Percentiles rank a stretch among this genome's conserved stretches.
phyloP scores from a whole-genome alignment of 2,797 vertebrate genomes.

The Pseudomugil tenellus region DNA sequence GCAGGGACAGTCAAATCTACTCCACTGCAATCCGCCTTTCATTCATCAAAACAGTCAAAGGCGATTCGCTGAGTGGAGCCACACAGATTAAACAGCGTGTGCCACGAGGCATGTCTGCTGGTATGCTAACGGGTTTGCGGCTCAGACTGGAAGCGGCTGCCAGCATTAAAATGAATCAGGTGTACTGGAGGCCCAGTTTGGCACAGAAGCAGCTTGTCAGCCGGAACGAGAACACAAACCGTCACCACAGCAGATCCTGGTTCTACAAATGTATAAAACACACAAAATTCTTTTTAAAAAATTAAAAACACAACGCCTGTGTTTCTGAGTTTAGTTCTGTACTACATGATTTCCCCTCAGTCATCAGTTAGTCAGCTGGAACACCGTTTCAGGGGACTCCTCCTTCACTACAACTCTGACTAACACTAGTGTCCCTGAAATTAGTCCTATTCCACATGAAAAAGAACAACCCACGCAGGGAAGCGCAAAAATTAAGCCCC shows the following conservation, averaged over 20 bases:
- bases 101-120: constrained; percentile 76
- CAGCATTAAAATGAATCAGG: constrained; percentile 76
- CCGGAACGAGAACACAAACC: constrained; percentile 50
- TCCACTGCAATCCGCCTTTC: constrained; percentile 85
- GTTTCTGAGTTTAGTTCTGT: constrained; percentile 22
- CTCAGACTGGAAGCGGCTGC: constrained; percentile 42
- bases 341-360: background rate
- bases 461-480: constrained; percentile 48
- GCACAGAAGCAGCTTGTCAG: constrained; percentile 55
- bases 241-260: constrained; percentile 53
- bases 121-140: constrained; percentile 64
- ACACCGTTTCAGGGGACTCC: background rate
- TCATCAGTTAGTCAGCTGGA: constrained; percentile 3
- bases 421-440: constrained; percentile 33
- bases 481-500: constrained; percentile 42
- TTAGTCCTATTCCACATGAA: constrained; percentile 46
- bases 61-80: constrained; percentile 61
- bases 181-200: constrained; percentile 44
- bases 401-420: constrained; percentile 23
- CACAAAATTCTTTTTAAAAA: constrained; percentile 21
- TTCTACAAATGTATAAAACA: constrained; percentile 11
- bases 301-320: constrained; percentile 4
- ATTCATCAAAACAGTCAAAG: constrained; percentile 88
- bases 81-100: constrained; percentile 82
- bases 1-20: constrained; percentile 84